These are phyloP conservation scores for Ichneumoninae sp. DNA, from an alignment of 2,888 invertebrate species.

Conservation along the genomic window DNA sequence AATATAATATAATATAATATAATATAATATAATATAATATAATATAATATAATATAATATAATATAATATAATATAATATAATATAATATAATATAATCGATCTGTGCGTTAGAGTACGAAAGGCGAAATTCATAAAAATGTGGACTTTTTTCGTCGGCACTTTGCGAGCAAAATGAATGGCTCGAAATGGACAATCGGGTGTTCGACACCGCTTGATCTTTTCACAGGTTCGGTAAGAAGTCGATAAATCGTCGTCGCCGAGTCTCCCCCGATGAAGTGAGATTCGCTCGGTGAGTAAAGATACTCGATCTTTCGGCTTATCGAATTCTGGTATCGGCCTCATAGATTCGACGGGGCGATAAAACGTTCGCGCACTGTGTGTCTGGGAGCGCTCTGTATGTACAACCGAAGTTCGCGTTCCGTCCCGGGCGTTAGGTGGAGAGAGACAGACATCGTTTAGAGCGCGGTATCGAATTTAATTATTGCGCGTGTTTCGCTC, in stretches of 20 bases:
- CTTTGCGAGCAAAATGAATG: neutral
- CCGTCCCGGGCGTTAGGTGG: neutral
- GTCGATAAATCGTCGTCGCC: slow-evolving; percentile 39
- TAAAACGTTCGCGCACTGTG: slow-evolving; percentile 27
- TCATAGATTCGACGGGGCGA: slow-evolving; percentile 36
- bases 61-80: neutral
- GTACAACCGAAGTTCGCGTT: slow-evolving; percentile 31
- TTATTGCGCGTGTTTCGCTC: slow-evolving; percentile 42
- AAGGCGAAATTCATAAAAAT: neutral
- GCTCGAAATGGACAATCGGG: slow-evolving; percentile 2
- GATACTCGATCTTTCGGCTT: slow-evolving; percentile 35
- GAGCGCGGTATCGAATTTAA: slow-evolving; percentile 34
- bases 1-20: neutral
- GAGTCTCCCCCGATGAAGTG: slow-evolving; percentile 20
- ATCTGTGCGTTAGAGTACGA: neutral
- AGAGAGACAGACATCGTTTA: neutral
- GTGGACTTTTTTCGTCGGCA: neutral
- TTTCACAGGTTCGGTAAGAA: slow-evolving; percentile 19
- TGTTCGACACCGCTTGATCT: slow-evolving; percentile 37
- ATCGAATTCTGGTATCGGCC: slow-evolving; percentile 50
- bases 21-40: neutral
- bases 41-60: neutral
- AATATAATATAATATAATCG: neutral
- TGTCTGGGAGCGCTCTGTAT: neutral
- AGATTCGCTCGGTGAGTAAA: slow-evolving; percentile 38